These are phyloP conservation scores for Pteropus alecto DNA, from an alignment of 2,113 vertebrate genomes.

Conservation along the genomic window DNA sequence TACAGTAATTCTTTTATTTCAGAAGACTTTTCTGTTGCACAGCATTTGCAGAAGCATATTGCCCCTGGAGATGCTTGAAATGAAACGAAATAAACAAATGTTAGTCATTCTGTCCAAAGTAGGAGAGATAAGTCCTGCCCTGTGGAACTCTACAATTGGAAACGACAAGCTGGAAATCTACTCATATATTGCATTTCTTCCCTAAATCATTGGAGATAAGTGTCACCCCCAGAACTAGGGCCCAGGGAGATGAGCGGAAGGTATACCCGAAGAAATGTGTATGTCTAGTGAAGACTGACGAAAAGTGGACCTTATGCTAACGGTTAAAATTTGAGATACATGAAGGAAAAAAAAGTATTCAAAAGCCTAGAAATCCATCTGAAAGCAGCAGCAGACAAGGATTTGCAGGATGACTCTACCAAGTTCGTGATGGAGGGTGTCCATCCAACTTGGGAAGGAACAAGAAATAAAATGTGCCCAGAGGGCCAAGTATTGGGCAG, in stretches of 20 bases:
- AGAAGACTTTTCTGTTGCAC: not conserved
- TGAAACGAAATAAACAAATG: constrained; percentile 21
- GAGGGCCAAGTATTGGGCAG: not conserved
- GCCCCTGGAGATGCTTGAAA: not conserved
- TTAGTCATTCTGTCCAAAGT: not conserved
- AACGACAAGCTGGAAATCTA: not conserved
- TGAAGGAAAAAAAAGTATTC: not conserved
- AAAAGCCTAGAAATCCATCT: not conserved
- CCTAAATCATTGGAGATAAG: not conserved
- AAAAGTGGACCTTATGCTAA: not conserved
- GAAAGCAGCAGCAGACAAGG: not conserved
- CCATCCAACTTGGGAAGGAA: too few relatives aligned
- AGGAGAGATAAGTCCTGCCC: not conserved
- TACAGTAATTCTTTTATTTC: not conserved
- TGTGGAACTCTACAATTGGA: not conserved
- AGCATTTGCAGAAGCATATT: not conserved
- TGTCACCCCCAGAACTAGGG: not conserved
- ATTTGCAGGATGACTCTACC: not conserved
- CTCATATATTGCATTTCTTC: not conserved
- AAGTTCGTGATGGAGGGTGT: not conserved
- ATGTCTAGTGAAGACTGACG: not conserved
- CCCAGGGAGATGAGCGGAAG: not conserved
- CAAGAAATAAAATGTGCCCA: not conserved
- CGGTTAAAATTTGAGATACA: not conserved
- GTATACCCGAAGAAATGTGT: not conserved